Percentiles rank a stretch among this genome's conserved stretches.
These are phyloP conservation scores for Cyrtorhinus lividipennis DNA, from an alignment of 1,140 invertebrate species.

Conservation along the genomic window DNA sequence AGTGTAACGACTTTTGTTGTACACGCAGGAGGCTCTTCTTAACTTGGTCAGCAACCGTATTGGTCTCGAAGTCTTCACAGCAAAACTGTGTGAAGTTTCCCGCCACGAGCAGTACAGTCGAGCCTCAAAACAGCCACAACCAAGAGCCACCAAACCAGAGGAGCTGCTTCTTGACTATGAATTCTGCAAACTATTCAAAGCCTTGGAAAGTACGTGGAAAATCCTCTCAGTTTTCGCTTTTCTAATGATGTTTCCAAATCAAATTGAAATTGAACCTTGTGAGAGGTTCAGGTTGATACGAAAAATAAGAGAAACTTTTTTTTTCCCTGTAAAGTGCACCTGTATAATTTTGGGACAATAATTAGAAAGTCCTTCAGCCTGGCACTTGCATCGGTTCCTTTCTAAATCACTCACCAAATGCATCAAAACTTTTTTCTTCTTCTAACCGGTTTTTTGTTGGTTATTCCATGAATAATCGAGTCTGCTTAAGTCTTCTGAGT, in stretches of 20 bases:
- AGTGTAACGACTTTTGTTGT: constrained; percentile 1
- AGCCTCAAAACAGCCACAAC: constrained; percentile 85
- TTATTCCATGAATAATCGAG: no score
- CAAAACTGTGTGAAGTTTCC: constrained; percentile 71
- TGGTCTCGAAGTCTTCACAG: constrained; percentile 76
- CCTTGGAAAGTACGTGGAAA: constrained; percentile 48
- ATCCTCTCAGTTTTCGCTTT: not conserved
- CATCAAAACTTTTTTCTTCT: not conserved
- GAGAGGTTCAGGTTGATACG: not conserved
- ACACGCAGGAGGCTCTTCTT: constrained; percentile 51
- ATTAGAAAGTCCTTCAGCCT: no score
- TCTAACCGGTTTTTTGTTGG: not conserved
- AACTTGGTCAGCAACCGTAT: constrained; percentile 83
- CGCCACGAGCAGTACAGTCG: constrained; percentile 81
- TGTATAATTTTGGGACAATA: no score
- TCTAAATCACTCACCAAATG: no score
- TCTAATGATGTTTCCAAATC: not conserved
- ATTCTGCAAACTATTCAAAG: constrained; percentile 80
- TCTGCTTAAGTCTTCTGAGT: no score
- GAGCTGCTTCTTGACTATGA: constrained; percentile 89
- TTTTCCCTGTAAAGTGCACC: not conserved
- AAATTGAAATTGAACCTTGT: not conserved
- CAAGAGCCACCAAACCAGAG: constrained; percentile 51
- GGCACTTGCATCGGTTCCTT: no score
- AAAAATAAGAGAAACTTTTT: not conserved